Evolutionary conservation across 2,113 vertebrate genomes (phyloP).

Genomic region (Vombatus ursinus): DNA sequence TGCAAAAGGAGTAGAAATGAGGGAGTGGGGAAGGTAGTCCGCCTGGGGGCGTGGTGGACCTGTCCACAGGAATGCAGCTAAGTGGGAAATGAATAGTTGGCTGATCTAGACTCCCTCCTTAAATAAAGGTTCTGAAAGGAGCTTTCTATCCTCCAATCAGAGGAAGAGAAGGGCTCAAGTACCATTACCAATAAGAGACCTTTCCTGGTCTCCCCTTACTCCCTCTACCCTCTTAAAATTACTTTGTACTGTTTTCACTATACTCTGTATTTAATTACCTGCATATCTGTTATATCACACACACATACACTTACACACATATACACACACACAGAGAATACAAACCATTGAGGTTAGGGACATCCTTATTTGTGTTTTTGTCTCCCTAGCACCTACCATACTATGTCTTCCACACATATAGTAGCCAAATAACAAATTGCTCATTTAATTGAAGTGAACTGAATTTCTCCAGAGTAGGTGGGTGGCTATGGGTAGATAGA

Average conservation of each 20-base stretch:
- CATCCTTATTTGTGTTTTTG: background rate
- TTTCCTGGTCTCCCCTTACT: background rate
- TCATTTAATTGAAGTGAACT: background rate
- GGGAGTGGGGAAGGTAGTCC: background rate
- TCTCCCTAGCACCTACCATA: background rate
- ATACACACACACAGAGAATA: background rate
- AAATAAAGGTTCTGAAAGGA: background rate
- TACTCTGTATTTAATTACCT: background rate
- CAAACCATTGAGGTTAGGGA: background rate
- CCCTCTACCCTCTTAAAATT: background rate
- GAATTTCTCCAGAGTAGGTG: background rate
- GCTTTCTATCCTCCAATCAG: background rate
- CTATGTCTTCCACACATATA: background rate
- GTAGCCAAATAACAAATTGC: background rate
- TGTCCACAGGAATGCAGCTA: background rate
- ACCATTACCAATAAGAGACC: background rate
- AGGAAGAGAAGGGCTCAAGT: background rate
- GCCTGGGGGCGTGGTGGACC: background rate
- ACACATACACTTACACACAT: too few relatives aligned
- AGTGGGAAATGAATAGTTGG: background rate
- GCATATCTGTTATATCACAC: background rate
- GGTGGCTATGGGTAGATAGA: background rate
- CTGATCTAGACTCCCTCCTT: background rate
- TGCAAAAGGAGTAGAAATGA: background rate
- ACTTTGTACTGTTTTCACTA: background rate